A percentile compares a stretch with the other conserved stretches of the same genome.
Evolutionary conservation across 2,113 vertebrate genomes (phyloP).

Genomic region (Agapornis roseicollis): DNA sequence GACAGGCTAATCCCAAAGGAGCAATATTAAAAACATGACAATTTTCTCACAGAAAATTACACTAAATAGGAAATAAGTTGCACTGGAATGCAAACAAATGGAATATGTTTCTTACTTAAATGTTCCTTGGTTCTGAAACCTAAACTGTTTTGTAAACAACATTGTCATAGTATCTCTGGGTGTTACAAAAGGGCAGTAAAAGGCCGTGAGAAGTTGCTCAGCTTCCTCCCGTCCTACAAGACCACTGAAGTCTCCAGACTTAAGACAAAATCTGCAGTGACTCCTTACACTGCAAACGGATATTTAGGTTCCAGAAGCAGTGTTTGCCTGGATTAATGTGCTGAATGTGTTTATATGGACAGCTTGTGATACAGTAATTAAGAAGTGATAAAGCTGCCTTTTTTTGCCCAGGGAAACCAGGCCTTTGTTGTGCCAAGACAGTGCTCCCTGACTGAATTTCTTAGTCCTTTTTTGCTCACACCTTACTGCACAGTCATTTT

Average conservation of each 20-base stretch:
- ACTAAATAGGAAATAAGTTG: not conserved
- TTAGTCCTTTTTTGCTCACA: not conserved
- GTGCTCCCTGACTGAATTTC: not conserved
- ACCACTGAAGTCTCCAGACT: not conserved
- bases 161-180: not conserved
- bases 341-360: not conserved
- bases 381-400: not conserved
- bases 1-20: not conserved
- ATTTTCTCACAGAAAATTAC: not conserved
- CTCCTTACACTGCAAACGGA: not conserved
- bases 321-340: not conserved
- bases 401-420: not conserved
- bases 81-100: not conserved
- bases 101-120: not conserved
- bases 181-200: not conserved
- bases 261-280: not conserved
- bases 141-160: slow-evolving; percentile 21
- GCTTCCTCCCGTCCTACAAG: not conserved
- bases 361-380: not conserved
- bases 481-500: not conserved
- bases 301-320: not conserved
- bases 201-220: slow-evolving; percentile 8
- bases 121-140: not conserved
- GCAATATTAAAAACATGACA: not conserved
- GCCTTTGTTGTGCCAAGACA: not conserved